Percentiles rank a stretch among this genome's conserved stretches.
Conservation (phyloP, 2,113 vertebrate species). For the Zosterops borbonicus region DNA sequence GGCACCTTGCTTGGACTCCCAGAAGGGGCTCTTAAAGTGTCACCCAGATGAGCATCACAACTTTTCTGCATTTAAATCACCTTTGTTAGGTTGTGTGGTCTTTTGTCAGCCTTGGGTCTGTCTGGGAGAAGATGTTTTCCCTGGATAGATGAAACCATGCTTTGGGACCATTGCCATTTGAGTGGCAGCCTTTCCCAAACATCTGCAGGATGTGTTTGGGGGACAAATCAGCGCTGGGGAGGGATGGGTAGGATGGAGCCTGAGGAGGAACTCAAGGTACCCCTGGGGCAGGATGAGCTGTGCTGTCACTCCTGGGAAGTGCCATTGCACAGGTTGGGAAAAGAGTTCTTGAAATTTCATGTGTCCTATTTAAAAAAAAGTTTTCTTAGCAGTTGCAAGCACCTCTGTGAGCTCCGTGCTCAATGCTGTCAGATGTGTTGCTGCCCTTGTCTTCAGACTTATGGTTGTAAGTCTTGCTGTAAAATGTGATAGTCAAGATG, state of each 20-base stretch:
- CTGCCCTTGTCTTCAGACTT: neutral
- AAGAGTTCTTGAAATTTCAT: neutral
- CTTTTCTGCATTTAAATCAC: neutral
- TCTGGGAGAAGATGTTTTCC: neutral
- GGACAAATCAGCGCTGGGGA: fast-evolving
- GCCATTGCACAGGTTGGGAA: fast-evolving
- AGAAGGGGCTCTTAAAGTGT: neutral
- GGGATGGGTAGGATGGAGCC: neutral
- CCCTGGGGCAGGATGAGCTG: neutral
- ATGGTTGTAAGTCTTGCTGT: neutral
- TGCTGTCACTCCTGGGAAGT: neutral
- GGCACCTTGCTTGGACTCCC: neutral
- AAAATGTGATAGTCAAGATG: neutral
- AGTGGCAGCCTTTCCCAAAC: neutral
- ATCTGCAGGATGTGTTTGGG: neutral
- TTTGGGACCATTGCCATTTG: neutral
- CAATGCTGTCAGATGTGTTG: neutral
- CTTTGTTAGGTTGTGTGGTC: neutral
- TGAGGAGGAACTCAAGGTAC: neutral
- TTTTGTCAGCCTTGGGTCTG: neutral
- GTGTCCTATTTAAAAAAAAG: neutral
- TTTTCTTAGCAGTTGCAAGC: neutral
- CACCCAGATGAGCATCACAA: neutral
- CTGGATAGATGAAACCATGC: neutral
- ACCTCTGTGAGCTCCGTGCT: neutral